These are phyloP conservation scores for Anomalospiza imberbis DNA, from an alignment of 2,797 vertebrate species.

Conservation along the genomic window DNA sequence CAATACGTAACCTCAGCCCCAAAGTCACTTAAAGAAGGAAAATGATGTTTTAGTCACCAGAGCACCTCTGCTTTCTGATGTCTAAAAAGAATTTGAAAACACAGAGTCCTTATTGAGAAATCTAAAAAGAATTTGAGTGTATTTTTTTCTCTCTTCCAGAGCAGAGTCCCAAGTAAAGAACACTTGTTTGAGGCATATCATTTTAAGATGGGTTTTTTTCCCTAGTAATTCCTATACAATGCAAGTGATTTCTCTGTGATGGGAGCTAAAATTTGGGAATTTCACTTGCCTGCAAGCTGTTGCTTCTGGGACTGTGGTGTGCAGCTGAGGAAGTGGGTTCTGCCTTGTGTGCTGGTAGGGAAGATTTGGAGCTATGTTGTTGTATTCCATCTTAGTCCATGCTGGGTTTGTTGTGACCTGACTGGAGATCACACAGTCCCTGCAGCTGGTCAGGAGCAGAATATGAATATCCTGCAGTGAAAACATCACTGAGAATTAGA, in stretches of 20 bases:
- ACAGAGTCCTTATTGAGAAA: not conserved
- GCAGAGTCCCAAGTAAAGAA: not conserved
- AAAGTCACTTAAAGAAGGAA: not conserved
- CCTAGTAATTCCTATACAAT: not conserved
- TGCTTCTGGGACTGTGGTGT: not conserved
- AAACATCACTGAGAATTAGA: not conserved
- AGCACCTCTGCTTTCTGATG: not conserved
- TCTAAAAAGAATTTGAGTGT: not conserved
- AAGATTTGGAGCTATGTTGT: not conserved
- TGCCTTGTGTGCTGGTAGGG: not conserved
- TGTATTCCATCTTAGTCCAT: not conserved
- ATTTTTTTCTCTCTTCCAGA: not conserved
- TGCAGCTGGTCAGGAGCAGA: not conserved
- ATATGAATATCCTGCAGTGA: not conserved
- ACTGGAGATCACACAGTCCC: not conserved
- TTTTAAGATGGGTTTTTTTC: not conserved
- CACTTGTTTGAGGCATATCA: not conserved
- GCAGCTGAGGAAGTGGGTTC: not conserved
- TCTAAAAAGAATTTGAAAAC: not conserved
- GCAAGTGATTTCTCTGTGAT: not conserved
- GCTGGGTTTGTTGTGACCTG: not conserved
- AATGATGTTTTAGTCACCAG: not conserved
- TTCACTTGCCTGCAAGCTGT: not conserved
- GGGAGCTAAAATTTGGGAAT: not conserved
- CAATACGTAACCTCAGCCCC: not conserved